A percentile compares a stretch with the other conserved stretches of the same genome.
Conservation (phyloP, 2,113 vertebrate species). For the Mellivora capensis region DNA sequence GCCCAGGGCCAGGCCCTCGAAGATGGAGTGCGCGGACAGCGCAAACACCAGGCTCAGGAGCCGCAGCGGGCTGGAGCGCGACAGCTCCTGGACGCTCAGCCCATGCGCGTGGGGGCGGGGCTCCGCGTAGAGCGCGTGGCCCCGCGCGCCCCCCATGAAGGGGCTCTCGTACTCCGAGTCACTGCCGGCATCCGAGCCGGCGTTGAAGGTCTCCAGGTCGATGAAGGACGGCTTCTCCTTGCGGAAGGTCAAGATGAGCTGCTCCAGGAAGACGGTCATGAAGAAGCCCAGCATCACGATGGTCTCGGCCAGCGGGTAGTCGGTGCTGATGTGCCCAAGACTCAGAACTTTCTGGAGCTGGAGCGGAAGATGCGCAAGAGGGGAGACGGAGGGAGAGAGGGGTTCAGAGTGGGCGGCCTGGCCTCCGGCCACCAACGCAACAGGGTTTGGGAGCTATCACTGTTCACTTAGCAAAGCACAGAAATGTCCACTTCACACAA, state of each 20-base stretch:
- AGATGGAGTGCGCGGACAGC: conserved; percentile 90
- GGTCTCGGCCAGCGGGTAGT: conserved; percentile 94
- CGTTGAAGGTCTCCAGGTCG: conserved; percentile 94
- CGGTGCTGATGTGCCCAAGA: conserved; percentile 81
- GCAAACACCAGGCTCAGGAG: conserved; percentile 90
- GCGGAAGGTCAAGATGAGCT: conserved; percentile 90
- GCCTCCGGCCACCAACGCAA: neutral
- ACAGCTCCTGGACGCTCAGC: conserved; percentile 82
- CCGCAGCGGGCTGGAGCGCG: conserved; percentile 84
- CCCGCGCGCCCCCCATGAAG: conserved; percentile 80
- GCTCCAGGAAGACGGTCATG: conserved; percentile 91
- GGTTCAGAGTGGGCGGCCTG: accelerated
- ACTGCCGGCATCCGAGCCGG: conserved; percentile 89
- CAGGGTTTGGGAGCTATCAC: neutral
- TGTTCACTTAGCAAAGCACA: neutral
- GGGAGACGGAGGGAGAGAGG: neutral
- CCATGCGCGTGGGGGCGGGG: conserved; percentile 74
- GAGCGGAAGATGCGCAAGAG: neutral
- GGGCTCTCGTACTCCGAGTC: conserved; percentile 95
- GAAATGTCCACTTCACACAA: neutral
- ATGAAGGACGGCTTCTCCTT: conserved; percentile 94
- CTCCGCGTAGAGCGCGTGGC: neutral
- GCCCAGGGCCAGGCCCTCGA: conserved; percentile 93
- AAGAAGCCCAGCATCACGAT: conserved; percentile 94
- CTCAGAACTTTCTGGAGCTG: conserved; percentile 87